A percentile compares a stretch with the other conserved stretches of the same genome.
phyloP scores from a whole-genome alignment of 2,113 vertebrate genomes.

The Progne subis region DNA sequence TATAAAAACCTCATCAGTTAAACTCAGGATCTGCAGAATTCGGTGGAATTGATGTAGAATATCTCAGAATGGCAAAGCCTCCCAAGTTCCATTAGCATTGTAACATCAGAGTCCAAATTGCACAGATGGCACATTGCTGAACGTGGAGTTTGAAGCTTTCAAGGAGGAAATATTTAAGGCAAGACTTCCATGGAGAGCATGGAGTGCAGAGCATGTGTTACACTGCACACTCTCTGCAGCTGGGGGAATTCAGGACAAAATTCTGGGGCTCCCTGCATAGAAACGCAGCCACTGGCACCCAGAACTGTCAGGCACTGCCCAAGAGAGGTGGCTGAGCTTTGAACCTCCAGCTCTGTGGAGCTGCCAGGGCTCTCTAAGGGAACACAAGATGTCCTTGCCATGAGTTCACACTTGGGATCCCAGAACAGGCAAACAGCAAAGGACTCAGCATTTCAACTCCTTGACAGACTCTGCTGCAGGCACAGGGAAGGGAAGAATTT shows the following conservation, averaged over 20 bases:
- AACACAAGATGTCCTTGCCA: neutral
- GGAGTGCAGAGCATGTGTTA: neutral
- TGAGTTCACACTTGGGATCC: neutral
- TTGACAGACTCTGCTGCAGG: neutral
- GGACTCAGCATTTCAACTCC: neutral
- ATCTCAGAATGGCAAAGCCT: neutral
- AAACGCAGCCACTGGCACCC: neutral
- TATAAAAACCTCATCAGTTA: neutral
- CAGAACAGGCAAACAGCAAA: neutral
- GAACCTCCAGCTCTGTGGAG: neutral
- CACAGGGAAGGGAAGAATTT: accelerated
- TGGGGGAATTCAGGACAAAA: neutral
- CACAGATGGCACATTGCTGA: neutral
- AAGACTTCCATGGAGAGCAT: neutral
- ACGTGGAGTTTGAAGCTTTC: neutral
- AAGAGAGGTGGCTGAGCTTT: neutral
- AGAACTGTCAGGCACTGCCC: neutral
- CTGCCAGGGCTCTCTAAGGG: neutral
- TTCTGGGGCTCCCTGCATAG: neutral
- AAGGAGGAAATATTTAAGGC: neutral
- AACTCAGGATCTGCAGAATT: neutral
- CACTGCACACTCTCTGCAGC: neutral
- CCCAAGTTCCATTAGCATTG: neutral
- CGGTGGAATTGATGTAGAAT: neutral
- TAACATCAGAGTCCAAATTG: neutral